A percentile compares a stretch with the other conserved stretches of the same genome.
Evolutionary conservation across 2,113 vertebrate genomes (phyloP).

Genomic region (Bothrops jararaca): DNA sequence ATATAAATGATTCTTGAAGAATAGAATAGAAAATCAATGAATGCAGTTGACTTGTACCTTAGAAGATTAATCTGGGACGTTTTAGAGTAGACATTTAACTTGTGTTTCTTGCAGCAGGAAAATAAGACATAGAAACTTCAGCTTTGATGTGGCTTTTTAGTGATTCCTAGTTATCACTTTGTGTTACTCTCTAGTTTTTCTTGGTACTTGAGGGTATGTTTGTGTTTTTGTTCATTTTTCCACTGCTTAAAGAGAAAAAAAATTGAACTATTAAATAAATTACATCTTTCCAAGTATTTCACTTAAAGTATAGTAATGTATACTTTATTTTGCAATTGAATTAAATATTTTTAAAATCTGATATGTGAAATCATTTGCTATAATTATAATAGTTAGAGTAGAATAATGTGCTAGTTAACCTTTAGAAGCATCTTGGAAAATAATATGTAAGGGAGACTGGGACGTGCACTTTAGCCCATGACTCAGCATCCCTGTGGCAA

Average conservation of each 20-base stretch:
- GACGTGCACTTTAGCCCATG: background rate
- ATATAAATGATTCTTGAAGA: background rate
- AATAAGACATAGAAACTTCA: background rate
- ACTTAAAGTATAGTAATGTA: constrained; percentile 12
- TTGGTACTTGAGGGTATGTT: background rate
- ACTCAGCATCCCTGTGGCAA: background rate
- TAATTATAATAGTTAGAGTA: background rate
- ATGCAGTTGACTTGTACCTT: background rate
- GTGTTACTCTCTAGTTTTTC: background rate
- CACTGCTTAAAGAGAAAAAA: background rate
- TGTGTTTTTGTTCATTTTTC: background rate
- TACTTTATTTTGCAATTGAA: background rate
- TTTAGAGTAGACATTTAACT: background rate
- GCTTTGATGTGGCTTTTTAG: background rate
- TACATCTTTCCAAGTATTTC: background rate
- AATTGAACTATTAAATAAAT: background rate
- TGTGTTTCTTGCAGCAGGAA: background rate
- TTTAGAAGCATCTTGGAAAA: background rate
- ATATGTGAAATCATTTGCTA: background rate
- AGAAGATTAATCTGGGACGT: background rate
- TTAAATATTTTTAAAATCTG: background rate
- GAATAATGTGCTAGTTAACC: background rate
- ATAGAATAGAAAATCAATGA: background rate
- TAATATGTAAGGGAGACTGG: background rate
- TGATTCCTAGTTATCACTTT: background rate